Conservation (phyloP, 1,140 invertebrate genomes). For the Elysia chlorotica region DNA sequence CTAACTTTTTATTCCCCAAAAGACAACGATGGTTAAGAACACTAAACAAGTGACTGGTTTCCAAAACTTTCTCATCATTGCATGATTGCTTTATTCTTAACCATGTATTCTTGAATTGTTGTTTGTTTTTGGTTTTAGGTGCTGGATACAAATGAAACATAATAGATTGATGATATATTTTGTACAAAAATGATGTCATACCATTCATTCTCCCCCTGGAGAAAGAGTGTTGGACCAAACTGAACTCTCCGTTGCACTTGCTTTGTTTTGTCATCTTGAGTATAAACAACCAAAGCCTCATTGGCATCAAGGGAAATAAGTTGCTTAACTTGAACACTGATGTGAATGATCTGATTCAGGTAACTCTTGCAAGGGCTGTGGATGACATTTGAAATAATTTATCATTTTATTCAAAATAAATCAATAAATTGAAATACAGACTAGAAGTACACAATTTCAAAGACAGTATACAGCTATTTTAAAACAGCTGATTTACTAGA, state of each 20-base stretch:
- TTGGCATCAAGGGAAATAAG: constrained; percentile 55
- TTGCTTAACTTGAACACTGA: constrained; percentile 27
- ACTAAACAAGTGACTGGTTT: no score
- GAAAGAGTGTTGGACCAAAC: constrained; percentile 55
- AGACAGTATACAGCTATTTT: neutral
- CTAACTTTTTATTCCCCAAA: no score
- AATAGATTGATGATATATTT: no score
- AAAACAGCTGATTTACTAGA: neutral
- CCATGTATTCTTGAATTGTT: no score
- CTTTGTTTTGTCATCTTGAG: constrained; percentile 31
- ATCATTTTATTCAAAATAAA: neutral
- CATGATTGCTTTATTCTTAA: no score
- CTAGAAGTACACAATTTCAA: neutral
- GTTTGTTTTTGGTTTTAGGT: no score
- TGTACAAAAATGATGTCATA: no score
- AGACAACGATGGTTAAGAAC: no score
- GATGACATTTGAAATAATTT: neutral
- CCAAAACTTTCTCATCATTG: no score
- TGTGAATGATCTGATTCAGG: constrained; percentile 42
- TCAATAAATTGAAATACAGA: neutral
- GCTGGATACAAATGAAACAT: no score
- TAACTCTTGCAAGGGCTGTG: constrained; percentile 44
- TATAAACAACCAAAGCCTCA: constrained; percentile 54
- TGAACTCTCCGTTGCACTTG: constrained; percentile 44
- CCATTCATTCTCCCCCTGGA: constrained; percentile 57